A percentile compares a stretch with the other conserved stretches of the same genome.
Conservation (phyloP, 2,113 vertebrate species). For the Puntigrus tetrazona region DNA sequence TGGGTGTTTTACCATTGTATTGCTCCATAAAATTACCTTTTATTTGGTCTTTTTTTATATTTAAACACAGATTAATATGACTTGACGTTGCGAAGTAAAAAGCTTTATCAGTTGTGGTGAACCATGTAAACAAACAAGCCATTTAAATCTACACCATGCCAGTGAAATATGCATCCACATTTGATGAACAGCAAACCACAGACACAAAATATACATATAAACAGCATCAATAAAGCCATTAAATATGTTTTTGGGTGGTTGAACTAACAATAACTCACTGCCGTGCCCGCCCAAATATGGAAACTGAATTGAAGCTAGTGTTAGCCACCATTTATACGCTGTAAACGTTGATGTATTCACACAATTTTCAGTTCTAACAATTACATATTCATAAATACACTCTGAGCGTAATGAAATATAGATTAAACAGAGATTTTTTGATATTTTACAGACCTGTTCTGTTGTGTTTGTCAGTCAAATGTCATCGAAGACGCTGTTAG, state of each 20-base stretch:
- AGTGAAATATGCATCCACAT: not conserved
- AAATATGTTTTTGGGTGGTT: not conserved
- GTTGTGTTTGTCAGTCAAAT: slow-evolving; percentile 54
- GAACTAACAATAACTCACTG: slow-evolving; percentile 46
- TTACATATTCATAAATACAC: not conserved
- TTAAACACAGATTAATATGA: not conserved
- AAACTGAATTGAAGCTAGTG: slow-evolving; percentile 40
- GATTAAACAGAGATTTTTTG: not conserved
- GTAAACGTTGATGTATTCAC: not conserved
- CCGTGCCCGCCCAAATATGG: slow-evolving; percentile 50
- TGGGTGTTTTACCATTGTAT: not conserved
- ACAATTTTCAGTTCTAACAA: not conserved
- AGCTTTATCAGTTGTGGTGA: not conserved
- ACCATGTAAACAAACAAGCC: slow-evolving; percentile 34
- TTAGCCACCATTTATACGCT: slow-evolving; percentile 23
- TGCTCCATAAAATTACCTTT: not conserved
- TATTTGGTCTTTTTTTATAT: not conserved
- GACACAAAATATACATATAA: not conserved
- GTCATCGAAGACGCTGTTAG: slow-evolving; percentile 62
- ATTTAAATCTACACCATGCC: slow-evolving; percentile 13
- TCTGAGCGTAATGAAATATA: not conserved
- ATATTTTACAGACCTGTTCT: slow-evolving; percentile 65
- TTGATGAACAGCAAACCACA: not conserved
- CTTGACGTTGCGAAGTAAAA: not conserved
- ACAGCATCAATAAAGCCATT: not conserved